Evolutionary conservation across 2,113 vertebrate genomes (phyloP), one percentile per base, ranked within the genome.

Genomic region (Neogobius melanostomus): DNA sequence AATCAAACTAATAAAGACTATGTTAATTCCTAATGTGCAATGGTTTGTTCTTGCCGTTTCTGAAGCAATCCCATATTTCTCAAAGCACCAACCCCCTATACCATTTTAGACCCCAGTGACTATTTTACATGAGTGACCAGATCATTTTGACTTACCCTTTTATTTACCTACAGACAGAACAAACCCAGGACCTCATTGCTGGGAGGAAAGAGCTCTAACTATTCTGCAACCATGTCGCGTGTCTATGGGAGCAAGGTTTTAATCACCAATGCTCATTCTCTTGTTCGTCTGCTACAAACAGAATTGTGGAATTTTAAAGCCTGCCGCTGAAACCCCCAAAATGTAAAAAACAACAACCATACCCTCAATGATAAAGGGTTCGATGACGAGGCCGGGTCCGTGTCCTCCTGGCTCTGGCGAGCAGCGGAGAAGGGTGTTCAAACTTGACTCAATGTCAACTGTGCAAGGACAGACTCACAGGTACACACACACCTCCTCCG

Each of bases 311-410:
- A 11, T 36, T 36, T 36, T 21, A 28, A 56, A 56, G 28, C 9
- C 17, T 28, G 5, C 11, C 4, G n/a, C 28, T 72, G 14, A 50
- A 49, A 69, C 63, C 72, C 47, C 52, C 66, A 70, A 70, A 9
- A 65, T 78, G 71, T 48, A 17, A 21, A 48, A 47, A 48, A n/a
- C 1, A 15, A 59, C 54, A 16, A 71, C 51, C 85, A 65, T 88
- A 92, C 90, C 91, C 85, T 89, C 72, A 86, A 92, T 92, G 84
- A 91, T 73, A 64, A 71, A 67, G 66, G 91, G 89, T 61, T 91
- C 72, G 64, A 79, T 84, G 86, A 68, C 83, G 62, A 87, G 86
- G 88, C 82, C 89, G 76, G 70, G 9, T 70, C 80, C 70, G 64
- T 70, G 7, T 88, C 82, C 90, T 87, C 88, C 90, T 92, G 62